Percentiles rank a stretch among this genome's conserved stretches.
These are phyloP conservation scores for Sebastes oblongus DNA, from an alignment of 2,797 vertebrate species.

Conservation along the genomic window DNA sequence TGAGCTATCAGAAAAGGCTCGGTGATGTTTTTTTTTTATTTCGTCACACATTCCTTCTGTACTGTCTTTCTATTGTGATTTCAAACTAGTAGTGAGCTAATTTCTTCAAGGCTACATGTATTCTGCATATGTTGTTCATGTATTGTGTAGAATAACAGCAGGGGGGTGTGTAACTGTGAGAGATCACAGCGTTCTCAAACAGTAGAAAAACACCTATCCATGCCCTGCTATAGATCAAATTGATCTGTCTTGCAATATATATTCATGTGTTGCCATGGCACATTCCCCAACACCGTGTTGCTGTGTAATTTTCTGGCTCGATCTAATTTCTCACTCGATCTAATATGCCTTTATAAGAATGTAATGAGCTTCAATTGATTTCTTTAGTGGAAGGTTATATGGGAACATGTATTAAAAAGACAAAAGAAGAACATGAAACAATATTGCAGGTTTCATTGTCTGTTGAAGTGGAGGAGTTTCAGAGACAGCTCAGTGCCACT, in stretches of 20 bases:
- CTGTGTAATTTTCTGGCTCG: slow-evolving; percentile 16
- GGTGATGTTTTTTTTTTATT: neutral
- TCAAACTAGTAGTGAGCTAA: neutral
- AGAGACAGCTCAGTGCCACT: neutral
- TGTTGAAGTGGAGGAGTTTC: neutral
- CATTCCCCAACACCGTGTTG: neutral
- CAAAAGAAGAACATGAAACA: neutral
- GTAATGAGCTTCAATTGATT: slow-evolving; percentile 44
- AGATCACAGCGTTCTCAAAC: slow-evolving; percentile 13
- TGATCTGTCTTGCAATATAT: slow-evolving; percentile 46
- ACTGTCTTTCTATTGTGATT: neutral
- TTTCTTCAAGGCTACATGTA: slow-evolving; percentile 12
- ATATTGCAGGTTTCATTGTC: neutral
- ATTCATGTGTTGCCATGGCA: slow-evolving; percentile 40
- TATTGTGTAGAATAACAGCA: slow-evolving; percentile 6
- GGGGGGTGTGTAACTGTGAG: neutral
- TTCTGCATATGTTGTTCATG: neutral
- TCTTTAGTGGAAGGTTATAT: neutral
- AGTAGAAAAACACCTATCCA: slow-evolving; percentile 17
- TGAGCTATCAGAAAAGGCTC: slow-evolving; percentile 1
- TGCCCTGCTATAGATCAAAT: slow-evolving; percentile 21
- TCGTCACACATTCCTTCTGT: slow-evolving; percentile 3
- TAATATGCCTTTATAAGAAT: slow-evolving; percentile 41
- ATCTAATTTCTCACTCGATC: slow-evolving; percentile 26
- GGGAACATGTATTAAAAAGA: slow-evolving; percentile 19